Evolutionary conservation across 2,888 invertebrate genomes (phyloP).

Genomic region (Leucozona laternaria): DNA sequence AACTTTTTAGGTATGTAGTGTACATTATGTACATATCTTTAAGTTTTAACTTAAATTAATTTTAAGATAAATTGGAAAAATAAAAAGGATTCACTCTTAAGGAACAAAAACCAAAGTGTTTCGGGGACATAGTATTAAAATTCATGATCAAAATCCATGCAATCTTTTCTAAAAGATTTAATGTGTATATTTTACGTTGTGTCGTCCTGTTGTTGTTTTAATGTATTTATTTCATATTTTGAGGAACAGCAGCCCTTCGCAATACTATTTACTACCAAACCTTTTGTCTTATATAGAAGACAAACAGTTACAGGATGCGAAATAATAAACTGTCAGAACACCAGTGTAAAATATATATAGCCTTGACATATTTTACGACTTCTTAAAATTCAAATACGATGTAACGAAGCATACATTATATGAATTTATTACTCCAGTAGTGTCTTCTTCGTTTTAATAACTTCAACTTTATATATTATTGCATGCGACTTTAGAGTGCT

Average conservation of each 20-base stretch:
- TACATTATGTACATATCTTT: not conserved
- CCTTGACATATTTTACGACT: constrained; percentile 21
- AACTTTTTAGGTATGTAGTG: too few species aligned
- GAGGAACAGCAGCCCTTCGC: not conserved
- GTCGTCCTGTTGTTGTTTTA: not conserved
- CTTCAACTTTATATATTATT: not conserved
- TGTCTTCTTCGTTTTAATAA: not conserved
- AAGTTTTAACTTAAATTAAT: not conserved
- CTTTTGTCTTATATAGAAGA: not conserved
- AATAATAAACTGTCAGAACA: constrained; percentile 5
- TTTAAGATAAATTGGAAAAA: not conserved
- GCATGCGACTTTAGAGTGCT: not conserved
- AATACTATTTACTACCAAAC: not conserved
- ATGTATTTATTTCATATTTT: not conserved
- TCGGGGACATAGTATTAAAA: not conserved
- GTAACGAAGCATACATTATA: not conserved
- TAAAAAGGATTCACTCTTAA: not conserved
- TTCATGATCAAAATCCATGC: not conserved
- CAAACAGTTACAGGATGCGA: not conserved
- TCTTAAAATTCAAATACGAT: constrained; percentile 16
- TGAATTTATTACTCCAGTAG: constrained; percentile 18
- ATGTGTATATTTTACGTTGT: not conserved
- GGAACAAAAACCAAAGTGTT: not conserved
- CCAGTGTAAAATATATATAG: constrained; percentile 2
- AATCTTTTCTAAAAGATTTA: constrained; percentile 3